Percentiles rank a stretch among this genome's conserved stretches.
Evolutionary conservation across 2,113 vertebrate species (phyloP).

Genomic region (Rhodinocichla rosea): DNA sequence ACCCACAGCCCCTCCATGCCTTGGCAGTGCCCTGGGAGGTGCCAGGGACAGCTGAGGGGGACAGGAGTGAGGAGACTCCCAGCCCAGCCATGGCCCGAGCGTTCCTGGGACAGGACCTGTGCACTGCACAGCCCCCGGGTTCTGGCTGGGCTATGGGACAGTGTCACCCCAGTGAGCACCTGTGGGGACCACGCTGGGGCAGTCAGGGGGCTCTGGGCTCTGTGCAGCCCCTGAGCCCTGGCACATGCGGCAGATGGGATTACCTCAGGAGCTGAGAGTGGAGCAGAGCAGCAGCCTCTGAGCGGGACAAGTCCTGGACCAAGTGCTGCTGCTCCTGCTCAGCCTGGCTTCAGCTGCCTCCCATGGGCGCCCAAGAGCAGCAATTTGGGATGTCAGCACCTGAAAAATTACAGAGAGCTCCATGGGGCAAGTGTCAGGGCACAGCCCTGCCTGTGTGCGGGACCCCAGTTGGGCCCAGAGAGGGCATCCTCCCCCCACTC

Average conservation of each 20-base stretch:
- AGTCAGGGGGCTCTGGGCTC: not conserved
- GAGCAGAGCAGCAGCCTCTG: not conserved
- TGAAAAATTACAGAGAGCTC: not conserved
- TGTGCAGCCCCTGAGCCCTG: not conserved
- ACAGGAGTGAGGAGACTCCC: not conserved
- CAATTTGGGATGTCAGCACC: not conserved
- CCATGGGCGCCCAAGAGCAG: not conserved
- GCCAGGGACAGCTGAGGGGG: not conserved
- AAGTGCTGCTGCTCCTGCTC: not conserved
- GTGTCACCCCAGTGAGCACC: not conserved
- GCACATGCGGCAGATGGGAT: fast-evolving
- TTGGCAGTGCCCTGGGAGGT: not conserved
- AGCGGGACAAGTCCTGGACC: not conserved
- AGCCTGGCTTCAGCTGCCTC: not conserved
- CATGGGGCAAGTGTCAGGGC: not conserved
- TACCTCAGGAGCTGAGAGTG: not conserved
- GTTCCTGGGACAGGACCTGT: not conserved
- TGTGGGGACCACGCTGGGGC: fast-evolving
- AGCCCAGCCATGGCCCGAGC: not conserved
- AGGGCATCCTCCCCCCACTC: not conserved
- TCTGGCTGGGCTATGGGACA: not conserved
- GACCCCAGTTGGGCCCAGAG: not conserved
- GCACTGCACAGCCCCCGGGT: fast-evolving
- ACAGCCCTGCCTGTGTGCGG: not conserved
- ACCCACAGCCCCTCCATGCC: slow-evolving; percentile 44